Base-by-base conservation (phyloP, 2,888 invertebrate genomes). In the Drosophila koepferae region DNA sequence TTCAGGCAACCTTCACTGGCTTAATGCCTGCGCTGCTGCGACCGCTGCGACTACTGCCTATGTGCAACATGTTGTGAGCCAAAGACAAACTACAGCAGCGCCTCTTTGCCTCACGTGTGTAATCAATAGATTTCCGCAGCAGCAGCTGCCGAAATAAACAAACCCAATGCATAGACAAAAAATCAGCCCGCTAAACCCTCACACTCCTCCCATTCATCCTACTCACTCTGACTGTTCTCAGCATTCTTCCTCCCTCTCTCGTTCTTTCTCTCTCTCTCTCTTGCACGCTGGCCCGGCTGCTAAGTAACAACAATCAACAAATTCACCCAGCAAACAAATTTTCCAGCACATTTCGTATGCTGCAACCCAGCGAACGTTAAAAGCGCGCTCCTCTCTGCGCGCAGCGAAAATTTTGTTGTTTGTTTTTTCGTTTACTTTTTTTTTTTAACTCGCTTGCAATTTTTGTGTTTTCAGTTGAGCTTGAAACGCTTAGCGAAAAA, bases 1-100 rank as follows among this genome's bases (percentile, higher is more conserved):
- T 92, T 92, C 92, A 92, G 66, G 84, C 91, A 92, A 92, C 92
- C 92, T 92, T 92, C 92, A 92, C 59, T 74, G 65, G 63, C 66
- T 64, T 55, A 77, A 64, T 64, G 74, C 66, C 63, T 62, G 51
- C 31, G 74, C 69, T 59, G 63, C 54, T 51, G 56, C 44, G 48
- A 31, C 36, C 20, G 72, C 56, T 59, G 56, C 44, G 48, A 31
- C 36, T 20, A 69, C 54, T 59, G 65, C 40, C 63, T 28, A 64
- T 79, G 67, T 80, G 79, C 79, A 79, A 79, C 79, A 79, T 60
- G 76, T 79, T 79, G 72, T 66, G 75, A 59, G 59, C 62, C 68
- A 70, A 65, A 62, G 43, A 63, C 72, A 28, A 59, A 68, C 76
- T 65, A 70, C 49, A 75, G 20, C 63, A 61, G 40, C 54, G 61